Evolutionary conservation across 2,113 vertebrate genomes (phyloP).

Genomic region (Hiodon tergisus): DNA sequence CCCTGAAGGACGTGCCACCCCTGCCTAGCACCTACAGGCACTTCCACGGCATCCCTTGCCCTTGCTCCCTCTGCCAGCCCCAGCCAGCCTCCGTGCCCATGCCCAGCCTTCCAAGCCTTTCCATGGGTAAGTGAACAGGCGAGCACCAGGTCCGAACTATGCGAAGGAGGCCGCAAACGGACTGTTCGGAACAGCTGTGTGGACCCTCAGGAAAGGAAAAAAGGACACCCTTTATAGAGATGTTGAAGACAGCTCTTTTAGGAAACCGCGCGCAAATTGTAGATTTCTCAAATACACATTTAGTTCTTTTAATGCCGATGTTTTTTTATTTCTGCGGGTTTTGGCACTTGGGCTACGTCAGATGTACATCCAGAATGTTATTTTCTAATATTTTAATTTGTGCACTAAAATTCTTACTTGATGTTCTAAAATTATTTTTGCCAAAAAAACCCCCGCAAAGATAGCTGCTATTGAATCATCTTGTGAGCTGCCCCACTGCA

Average conservation of each 20-base stretch:
- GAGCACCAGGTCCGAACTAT: constrained; percentile 24
- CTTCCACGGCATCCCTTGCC: constrained; percentile 67
- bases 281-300: too few relatives aligned
- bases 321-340: neutral
- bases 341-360: neutral
- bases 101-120: constrained; percentile 58
- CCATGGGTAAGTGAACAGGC: constrained; percentile 60
- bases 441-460: neutral
- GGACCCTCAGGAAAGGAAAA: neutral
- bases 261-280: too few relatives aligned
- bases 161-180: constrained; percentile 15
- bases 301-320: neutral
- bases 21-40: constrained; percentile 60
- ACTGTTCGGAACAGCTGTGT: neutral
- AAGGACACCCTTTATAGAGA: constrained; percentile 3
- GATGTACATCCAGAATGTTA: neutral
- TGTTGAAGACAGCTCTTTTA: constrained; percentile 13
- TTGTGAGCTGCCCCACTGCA: constrained; percentile 36
- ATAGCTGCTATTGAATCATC: constrained; percentile 44
- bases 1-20: constrained; percentile 63
- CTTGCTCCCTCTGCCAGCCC: constrained; percentile 66
- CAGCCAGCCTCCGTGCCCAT: constrained; percentile 45
- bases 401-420: neutral
- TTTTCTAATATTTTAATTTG: neutral
- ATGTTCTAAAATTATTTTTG: neutral